Conservation (phyloP, 1,140 invertebrate species). For the Papilio helenus region DNA sequence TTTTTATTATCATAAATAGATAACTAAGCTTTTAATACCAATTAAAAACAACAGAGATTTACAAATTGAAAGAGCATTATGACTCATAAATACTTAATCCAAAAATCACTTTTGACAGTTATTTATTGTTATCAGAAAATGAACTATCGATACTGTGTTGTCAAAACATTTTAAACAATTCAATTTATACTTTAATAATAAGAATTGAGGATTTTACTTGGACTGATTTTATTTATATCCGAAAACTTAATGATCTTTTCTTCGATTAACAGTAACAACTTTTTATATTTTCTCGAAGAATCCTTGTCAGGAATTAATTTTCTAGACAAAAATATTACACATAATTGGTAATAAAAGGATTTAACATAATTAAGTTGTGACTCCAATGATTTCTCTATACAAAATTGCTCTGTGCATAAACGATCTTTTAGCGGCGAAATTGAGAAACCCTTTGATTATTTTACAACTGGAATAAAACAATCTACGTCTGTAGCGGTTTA, state of each 20-base stretch:
- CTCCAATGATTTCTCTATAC: not conserved
- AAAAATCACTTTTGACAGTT: not conserved
- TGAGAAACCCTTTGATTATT: slow-evolving; percentile 35
- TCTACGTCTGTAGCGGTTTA: not conserved
- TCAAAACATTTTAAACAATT: too few species aligned
- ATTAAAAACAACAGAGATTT: not conserved
- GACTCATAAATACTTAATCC: not conserved
- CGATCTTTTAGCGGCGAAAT: slow-evolving; percentile 4
- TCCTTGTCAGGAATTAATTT: too few species aligned
- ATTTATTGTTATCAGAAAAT: not conserved
- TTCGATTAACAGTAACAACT: too few species aligned
- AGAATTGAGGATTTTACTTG: too few species aligned
- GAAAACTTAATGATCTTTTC: too few species aligned
- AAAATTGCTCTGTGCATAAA: not conserved
- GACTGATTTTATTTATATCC: too few species aligned
- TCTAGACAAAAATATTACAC: too few species aligned
- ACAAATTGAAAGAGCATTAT: not conserved
- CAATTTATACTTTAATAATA: too few species aligned
- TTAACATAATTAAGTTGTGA: too few species aligned
- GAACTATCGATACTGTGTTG: not conserved
- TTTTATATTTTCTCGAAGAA: too few species aligned
- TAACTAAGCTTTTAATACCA: slow-evolving; percentile 18
- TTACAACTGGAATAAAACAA: slow-evolving; percentile 38
- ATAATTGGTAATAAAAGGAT: too few species aligned
- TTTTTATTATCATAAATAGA: not conserved